A percentile compares a stretch with the other conserved stretches of the same genome.
These are phyloP conservation scores for Callospermophilus lateralis DNA, from an alignment of 2,113 vertebrate species.

Conservation along the genomic window DNA sequence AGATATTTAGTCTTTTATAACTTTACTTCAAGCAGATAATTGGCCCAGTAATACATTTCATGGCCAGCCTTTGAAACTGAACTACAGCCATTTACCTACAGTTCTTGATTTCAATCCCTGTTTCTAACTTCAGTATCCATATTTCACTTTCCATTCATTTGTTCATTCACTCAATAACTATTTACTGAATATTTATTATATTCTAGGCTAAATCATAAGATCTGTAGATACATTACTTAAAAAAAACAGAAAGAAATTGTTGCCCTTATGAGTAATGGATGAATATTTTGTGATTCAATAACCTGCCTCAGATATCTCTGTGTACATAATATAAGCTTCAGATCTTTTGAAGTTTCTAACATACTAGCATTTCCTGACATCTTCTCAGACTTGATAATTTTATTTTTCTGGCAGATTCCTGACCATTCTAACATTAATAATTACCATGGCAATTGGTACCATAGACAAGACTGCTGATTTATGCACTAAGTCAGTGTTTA, in stretches of 20 bases:
- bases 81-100: not conserved
- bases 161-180: not conserved
- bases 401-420: not conserved
- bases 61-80: not conserved
- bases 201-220: not conserved
- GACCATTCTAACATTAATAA: not conserved
- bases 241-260: not conserved
- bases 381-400: not conserved
- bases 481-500: not conserved
- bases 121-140: not conserved
- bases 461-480: not conserved
- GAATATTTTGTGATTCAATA: not conserved
- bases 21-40: not conserved
- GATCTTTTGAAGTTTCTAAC: not conserved
- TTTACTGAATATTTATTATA: not conserved
- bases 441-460: not conserved
- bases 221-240: not conserved
- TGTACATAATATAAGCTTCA: not conserved
- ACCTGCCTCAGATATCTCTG: not conserved
- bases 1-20: not conserved
- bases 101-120: not conserved
- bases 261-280: not conserved
- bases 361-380: not conserved
- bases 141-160: constrained; percentile 20
- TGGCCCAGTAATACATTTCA: not conserved